Conservation (phyloP, 2,113 vertebrate species). For the Hippocampus mohnikei region DNA sequence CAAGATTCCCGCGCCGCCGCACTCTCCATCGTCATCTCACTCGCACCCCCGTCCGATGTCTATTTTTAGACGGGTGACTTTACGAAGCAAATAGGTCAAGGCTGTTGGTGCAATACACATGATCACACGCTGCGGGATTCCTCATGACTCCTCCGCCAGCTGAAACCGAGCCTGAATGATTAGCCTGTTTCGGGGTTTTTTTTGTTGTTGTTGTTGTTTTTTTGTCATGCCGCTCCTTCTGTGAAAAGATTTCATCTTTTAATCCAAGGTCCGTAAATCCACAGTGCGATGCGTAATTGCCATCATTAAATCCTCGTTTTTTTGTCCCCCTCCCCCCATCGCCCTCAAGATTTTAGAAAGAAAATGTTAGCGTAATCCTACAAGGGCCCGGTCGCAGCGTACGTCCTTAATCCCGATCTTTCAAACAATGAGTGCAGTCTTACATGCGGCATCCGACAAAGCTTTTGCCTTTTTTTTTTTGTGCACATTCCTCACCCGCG, state of each 20-base stretch:
- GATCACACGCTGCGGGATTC: slow-evolving; percentile 26
- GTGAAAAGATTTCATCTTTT: slow-evolving; percentile 10
- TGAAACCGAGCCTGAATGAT: slow-evolving; percentile 21
- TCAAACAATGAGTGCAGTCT: background rate
- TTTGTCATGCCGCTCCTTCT: background rate
- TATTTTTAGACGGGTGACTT: slow-evolving; percentile 60
- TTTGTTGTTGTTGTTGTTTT: background rate
- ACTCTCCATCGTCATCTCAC: background rate
- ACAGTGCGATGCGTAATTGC: slow-evolving; percentile 12
- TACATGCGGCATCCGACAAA: background rate
- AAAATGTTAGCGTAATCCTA: slow-evolving; percentile 22
- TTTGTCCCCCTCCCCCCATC: background rate
- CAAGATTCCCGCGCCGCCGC: slow-evolving; percentile 12
- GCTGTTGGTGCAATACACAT: slow-evolving; percentile 45
- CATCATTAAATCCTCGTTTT: slow-evolving; percentile 20
- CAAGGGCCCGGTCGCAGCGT: background rate
- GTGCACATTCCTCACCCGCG: background rate
- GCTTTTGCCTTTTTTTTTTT: background rate
- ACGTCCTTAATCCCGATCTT: slow-evolving; percentile 18
- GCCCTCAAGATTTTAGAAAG: slow-evolving; percentile 7
- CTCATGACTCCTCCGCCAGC: slow-evolving; percentile 23
- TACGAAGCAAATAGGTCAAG: slow-evolving; percentile 61
- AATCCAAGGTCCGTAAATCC: slow-evolving; percentile 29
- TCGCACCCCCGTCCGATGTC: slow-evolving; percentile 10
- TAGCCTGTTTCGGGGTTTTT: slow-evolving; percentile 14